Evolutionary conservation across 2,888 invertebrate genomes (phyloP), one percentile per base, ranked within the genome.

Genomic region (Trissolcus japonicus): DNA sequence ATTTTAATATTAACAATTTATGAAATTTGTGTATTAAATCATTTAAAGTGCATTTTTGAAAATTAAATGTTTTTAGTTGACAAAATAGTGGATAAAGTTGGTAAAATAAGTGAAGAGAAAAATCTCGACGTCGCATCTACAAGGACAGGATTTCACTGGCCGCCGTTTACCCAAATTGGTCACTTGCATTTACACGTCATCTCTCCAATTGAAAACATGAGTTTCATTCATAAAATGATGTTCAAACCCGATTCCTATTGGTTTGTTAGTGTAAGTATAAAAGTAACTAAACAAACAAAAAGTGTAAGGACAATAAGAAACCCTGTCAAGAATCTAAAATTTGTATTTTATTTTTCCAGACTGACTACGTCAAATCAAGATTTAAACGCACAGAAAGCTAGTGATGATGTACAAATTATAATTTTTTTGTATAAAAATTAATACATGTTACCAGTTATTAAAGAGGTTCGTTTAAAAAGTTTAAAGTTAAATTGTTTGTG

Each of bases 151-250:
- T 98, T 96, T 86, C 97, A 98, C 87, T 94, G 96, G 94, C 97
- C 98, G 0, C 98, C 98, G 0, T 97, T 97, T 89, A 93, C 94
- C 72, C 94, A 94, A 0, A 92, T 98, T 0, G 88, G 90, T 55
- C 98, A 98, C 89, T 90, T 96, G 6, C 98, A 98, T 87, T 90
- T 98, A 68, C 98, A 98, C 84, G 92, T 94, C 0, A 97, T 98
- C 63, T 93, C 94, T 0, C 96, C 97, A 0, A 91, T 92, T 14
- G 92, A 93, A 0, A 91, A 93, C 76, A 95, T 98, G 94, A 91
- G 93, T 0, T 91, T 93, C 13, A 75, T 94, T 0, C 90, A 91
- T 4, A 90, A 92, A 66, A 81, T 92, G 76, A 91, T 95, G 78
- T 97, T 95, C 84, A 93, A 89, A 85, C 93, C 93, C n/a, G 91